phyloP scores from a whole-genome alignment of 1,140 invertebrate species.

The Drosophila mojavensis region DNA sequence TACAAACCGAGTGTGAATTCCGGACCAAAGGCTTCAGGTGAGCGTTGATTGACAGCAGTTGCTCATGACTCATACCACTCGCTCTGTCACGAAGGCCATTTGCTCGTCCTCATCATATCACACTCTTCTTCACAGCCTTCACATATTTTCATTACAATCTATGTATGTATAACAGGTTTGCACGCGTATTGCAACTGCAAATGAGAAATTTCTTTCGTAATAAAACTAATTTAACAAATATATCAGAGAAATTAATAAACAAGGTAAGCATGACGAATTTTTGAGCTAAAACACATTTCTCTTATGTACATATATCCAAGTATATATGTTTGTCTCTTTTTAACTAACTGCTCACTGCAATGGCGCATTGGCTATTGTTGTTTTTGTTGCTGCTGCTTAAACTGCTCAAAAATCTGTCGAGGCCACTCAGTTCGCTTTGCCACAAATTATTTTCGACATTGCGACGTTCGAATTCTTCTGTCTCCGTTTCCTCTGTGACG shows the following conservation, averaged over 20 bases:
- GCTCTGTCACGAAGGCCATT: constrained; percentile 59
- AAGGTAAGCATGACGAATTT: constrained; percentile 32
- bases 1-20: constrained; percentile 78
- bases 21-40: constrained; percentile 62
- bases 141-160: constrained; percentile 70
- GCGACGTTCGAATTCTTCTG: constrained; percentile 57
- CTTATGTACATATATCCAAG: constrained; percentile 21
- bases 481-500: constrained; percentile 26
- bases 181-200: constrained; percentile 79
- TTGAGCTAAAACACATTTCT: constrained; percentile 32
- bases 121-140: constrained; percentile 69
- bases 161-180: constrained; percentile 61
- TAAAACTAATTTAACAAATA: constrained; percentile 80
- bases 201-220: constrained; percentile 83
- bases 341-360: constrained; percentile 63
- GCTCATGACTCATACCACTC: constrained; percentile 63
- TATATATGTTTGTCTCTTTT: constrained; percentile 60
- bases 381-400: constrained; percentile 61
- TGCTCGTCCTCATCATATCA: constrained; percentile 58
- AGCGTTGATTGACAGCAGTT: constrained; percentile 58
- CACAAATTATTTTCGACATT: constrained; percentile 75
- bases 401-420: constrained; percentile 80
- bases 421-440: constrained; percentile 80
- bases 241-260: constrained; percentile 48
- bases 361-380: constrained; percentile 53